phyloP scores from a whole-genome alignment of 2,113 vertebrate genomes.

The Mus pahari region DNA sequence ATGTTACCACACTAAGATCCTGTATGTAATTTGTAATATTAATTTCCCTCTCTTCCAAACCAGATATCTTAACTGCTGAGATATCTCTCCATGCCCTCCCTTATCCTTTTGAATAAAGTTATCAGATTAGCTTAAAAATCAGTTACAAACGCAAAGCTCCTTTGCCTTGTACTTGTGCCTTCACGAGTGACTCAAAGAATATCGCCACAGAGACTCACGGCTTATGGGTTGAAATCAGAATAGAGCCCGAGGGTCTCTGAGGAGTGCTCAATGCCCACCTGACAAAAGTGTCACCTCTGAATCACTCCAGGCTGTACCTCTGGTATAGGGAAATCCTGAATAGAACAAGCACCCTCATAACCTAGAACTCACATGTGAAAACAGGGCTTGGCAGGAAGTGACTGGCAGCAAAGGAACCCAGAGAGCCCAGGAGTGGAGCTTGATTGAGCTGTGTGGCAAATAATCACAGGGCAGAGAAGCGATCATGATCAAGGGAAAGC shows the following conservation, averaged over 20 bases:
- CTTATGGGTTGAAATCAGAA: constrained; percentile 6
- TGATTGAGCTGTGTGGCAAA: background rate
- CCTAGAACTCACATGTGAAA: background rate
- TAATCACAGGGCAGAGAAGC: background rate
- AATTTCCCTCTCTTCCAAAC: constrained; percentile 23
- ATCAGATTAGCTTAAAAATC: constrained; percentile 15
- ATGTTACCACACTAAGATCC: background rate
- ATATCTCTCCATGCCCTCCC: too few species aligned
- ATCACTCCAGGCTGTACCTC: background rate
- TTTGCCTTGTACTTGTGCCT: background rate
- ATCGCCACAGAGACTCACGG: background rate
- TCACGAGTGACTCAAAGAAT: background rate
- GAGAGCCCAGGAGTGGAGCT: background rate
- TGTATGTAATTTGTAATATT: background rate
- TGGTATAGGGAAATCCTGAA: background rate
- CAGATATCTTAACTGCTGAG: background rate
- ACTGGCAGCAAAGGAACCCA: background rate
- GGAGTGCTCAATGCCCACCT: background rate
- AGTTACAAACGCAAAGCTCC: background rate
- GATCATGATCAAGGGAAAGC: background rate
- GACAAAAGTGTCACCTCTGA: background rate
- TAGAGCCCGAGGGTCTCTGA: background rate
- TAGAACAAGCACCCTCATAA: background rate
- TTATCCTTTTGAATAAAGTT: background rate
- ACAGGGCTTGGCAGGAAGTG: background rate